Base-by-base conservation (phyloP, 2,888 invertebrate genomes). In the Calameuta pallipes region DNA sequence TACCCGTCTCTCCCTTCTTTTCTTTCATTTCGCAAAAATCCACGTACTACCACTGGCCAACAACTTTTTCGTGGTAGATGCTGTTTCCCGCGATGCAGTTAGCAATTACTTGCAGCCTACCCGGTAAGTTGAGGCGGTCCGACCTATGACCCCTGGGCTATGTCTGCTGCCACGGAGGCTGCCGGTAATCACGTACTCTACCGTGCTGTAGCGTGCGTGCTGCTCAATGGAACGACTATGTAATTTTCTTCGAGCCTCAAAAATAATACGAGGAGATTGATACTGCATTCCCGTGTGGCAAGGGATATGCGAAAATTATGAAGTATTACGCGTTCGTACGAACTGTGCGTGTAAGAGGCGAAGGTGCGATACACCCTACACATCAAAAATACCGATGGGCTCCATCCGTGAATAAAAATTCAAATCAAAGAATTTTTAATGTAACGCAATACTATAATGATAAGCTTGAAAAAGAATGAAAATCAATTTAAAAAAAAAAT, bases 141-240 rank as follows among this genome's bases (percentile, higher is more conserved):
- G 89, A 90, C 90, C 91, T 86, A 79, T 87, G 89, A 90, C 91
- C 91, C 84, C 77, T 82, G 83, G 85, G 84, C 86, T 84, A 81
- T 86, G 86, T 87, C 86, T 85, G 86, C 87, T 87, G 88, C 88
- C 83, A 87, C 85, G 83, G 89, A 83, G 83, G 87, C 87, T 88
- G 87, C 86, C 86, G 86, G 90, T 91, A 89, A 91, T 91, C 91
- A 89, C 87, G 90, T 89, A 88, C 85, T 88, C 87, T 87, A 89
- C 88, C 88, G 88, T 86, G 81, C 84, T 86, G 75, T 78, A 78
- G 69, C 77, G 84, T 85, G 83, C 85, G 82, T 85, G 86, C 83
- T 80, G 80, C 81, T 76, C 82, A 76, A 83, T 78, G 79, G 83
- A 80, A 82, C 83, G 83, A 87, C 85, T 82, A 85, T 87, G 87